Conservation (phyloP, 2,888 invertebrate genomes). For the Alloscopus bannaensis region DNA sequence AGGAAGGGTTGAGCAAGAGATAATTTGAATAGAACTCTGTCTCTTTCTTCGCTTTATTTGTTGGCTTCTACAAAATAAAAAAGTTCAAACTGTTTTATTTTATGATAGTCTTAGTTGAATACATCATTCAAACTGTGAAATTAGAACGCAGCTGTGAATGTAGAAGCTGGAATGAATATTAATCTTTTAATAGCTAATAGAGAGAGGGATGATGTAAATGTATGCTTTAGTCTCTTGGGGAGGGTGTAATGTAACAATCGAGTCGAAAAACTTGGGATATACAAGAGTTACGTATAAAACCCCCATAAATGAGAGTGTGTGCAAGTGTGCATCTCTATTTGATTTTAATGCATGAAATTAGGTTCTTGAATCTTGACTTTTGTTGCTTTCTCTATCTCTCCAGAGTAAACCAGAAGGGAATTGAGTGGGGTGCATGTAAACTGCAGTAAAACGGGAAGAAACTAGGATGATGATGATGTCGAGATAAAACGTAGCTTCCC, state of each 20-base stretch:
- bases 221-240: slow-evolving; percentile 22
- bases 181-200: slow-evolving; percentile 28
- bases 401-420: slow-evolving; percentile 20
- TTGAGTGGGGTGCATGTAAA: slow-evolving; percentile 20
- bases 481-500: slow-evolving; percentile 29
- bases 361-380: slow-evolving; percentile 53
- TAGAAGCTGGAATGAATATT: not conserved
- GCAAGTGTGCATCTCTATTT: slow-evolving; percentile 11
- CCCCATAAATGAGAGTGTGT: not conserved
- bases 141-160: not conserved
- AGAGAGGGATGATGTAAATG: slow-evolving; percentile 11
- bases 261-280: slow-evolving; percentile 45
- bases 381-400: slow-evolving; percentile 2
- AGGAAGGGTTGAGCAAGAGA: slow-evolving; percentile 22
- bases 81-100: too few species aligned
- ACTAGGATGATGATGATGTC: slow-evolving; percentile 12
- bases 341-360: slow-evolving; percentile 59
- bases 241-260: slow-evolving; percentile 5
- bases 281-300: slow-evolving; percentile 4
- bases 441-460: slow-evolving; percentile 45
- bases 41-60: too few species aligned
- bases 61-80: too few species aligned
- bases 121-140: too few species aligned
- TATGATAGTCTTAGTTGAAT: too few species aligned
- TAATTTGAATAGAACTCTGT: not conserved